Conservation (phyloP, 2,888 invertebrate genomes). For the Epistrophe grossulariae region DNA sequence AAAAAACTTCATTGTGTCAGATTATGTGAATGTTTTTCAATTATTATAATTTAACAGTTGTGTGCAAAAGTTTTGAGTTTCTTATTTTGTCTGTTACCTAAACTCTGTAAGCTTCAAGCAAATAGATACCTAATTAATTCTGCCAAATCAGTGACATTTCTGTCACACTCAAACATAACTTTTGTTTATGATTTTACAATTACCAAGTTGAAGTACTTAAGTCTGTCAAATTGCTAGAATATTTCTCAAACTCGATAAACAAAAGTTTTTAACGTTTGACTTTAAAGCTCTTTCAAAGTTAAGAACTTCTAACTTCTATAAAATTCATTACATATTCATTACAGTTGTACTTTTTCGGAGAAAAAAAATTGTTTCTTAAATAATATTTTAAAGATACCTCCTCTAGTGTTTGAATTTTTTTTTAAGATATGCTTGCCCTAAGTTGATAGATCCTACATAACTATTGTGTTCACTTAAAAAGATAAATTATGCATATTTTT, state of each 20-base stretch:
- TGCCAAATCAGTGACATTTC: background rate
- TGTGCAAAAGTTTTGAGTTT: background rate
- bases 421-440: conserved; percentile 67
- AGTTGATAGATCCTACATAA: conserved; percentile 36
- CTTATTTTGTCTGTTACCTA: too few species aligned
- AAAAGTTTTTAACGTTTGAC: background rate
- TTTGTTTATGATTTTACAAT: background rate
- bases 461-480: conserved; percentile 32
- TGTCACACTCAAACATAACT: background rate
- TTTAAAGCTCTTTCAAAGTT: conserved; percentile 7
- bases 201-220: too few species aligned
- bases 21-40: background rate
- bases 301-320: conserved; percentile 43
- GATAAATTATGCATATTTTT: background rate
- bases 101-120: too few species aligned
- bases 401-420: conserved; percentile 7
- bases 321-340: conserved; percentile 37
- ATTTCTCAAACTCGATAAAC: conserved; percentile 11
- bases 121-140: background rate
- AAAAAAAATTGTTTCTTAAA: conserved; percentile 50
- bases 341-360: conserved; percentile 70
- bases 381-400: conserved; percentile 40
- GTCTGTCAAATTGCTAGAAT: background rate
- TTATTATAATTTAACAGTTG: background rate
- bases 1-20: background rate